A percentile compares a stretch with the other conserved stretches of the same genome.
Evolutionary conservation across 2,888 invertebrate species (phyloP).

Genomic region (Griposia aprilina): DNA sequence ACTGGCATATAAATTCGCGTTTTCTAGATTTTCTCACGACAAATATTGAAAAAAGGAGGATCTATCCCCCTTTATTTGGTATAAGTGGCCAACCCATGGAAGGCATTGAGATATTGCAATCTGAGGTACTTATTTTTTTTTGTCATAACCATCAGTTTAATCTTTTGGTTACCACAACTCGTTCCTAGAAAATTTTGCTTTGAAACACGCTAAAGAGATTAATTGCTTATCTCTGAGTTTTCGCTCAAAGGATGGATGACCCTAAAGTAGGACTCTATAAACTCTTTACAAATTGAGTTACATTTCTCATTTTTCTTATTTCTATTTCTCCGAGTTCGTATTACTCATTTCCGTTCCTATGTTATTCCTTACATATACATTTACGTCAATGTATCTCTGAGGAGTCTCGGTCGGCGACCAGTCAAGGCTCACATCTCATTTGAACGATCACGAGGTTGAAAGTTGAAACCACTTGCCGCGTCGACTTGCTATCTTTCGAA

Average conservation of each 20-base stretch:
- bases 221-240: slow-evolving; percentile 49
- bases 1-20: slow-evolving; percentile 37
- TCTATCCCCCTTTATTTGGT: background rate
- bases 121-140: slow-evolving; percentile 3
- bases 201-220: slow-evolving; percentile 42
- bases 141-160: slow-evolving; percentile 21
- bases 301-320: slow-evolving; percentile 50
- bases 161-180: slow-evolving; percentile 44
- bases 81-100: slow-evolving; percentile 2
- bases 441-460: slow-evolving; percentile 64
- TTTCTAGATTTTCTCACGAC: slow-evolving; percentile 2
- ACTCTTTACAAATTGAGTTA: slow-evolving; percentile 42
- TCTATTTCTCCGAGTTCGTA: slow-evolving; percentile 47
- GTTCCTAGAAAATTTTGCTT: slow-evolving; percentile 41
- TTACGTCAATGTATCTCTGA: slow-evolving; percentile 57
- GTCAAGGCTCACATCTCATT: slow-evolving; percentile 62
- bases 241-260: slow-evolving; percentile 27
- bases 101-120: slow-evolving; percentile 17
- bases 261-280: slow-evolving; percentile 40
- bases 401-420: slow-evolving; percentile 56
- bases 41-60: background rate
- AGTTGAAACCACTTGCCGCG: slow-evolving; percentile 66
- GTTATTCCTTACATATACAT: slow-evolving; percentile 60
- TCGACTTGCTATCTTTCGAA: slow-evolving; percentile 56
- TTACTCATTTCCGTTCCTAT: slow-evolving; percentile 61